A percentile compares a stretch with the other conserved stretches of the same genome.
These are phyloP conservation scores for Rhyacophila evoluta DNA, from an alignment of 2,888 invertebrate species.

Conservation along the genomic window DNA sequence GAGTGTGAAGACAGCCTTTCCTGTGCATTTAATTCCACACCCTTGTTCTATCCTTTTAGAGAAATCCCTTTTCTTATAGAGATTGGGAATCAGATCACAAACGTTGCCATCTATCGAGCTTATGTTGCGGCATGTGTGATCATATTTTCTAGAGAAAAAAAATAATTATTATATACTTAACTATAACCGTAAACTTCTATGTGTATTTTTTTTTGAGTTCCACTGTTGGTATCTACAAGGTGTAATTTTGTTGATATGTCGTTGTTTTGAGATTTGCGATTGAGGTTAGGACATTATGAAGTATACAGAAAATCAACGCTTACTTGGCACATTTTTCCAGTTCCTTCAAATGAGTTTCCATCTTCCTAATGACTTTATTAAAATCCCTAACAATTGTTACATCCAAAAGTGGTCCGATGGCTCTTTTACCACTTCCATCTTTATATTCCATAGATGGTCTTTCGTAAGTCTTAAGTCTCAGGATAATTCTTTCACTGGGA, in stretches of 20 bases:
- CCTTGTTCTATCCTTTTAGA: constrained; percentile 29
- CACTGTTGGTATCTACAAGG: no score
- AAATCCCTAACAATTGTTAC: constrained; percentile 36
- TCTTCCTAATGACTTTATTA: constrained; percentile 29
- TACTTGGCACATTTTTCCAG: constrained; percentile 44
- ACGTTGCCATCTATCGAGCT: constrained; percentile 45
- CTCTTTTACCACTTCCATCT: background rate
- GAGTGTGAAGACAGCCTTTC: constrained; percentile 38
- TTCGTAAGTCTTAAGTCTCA: constrained; percentile 48
- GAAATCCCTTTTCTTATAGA: constrained; percentile 43
- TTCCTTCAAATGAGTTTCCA: constrained; percentile 44
- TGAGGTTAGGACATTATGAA: no score
- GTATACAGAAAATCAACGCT: no score
- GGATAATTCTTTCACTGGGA: constrained; percentile 40
- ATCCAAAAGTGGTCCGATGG: constrained; percentile 40
- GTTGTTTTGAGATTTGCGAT: no score
- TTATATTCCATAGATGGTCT: constrained; percentile 35
- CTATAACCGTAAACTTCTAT: no score
- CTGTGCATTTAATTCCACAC: constrained; percentile 45
- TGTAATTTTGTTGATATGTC: no score
- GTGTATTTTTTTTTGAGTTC: no score
- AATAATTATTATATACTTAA: no score
- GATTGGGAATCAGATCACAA: constrained; percentile 37
- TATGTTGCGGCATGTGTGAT: constrained; percentile 34
- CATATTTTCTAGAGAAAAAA: constrained; percentile 45